A percentile compares a stretch with the other conserved stretches of the same genome.
Evolutionary conservation across 1,140 invertebrate species (phyloP).

Genomic region (Pararge aegeria): DNA sequence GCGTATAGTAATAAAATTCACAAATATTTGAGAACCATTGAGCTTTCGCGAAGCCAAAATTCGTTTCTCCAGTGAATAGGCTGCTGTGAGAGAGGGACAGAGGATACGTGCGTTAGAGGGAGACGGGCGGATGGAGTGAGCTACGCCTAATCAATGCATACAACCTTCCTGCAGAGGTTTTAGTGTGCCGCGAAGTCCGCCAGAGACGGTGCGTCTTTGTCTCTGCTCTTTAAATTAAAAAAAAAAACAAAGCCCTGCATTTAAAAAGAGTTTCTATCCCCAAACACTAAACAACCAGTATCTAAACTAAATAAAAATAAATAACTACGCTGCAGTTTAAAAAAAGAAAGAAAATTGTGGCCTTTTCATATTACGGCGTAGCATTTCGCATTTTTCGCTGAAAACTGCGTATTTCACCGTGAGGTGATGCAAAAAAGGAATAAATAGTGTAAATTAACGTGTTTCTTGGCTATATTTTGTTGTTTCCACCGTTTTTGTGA

Average conservation of each 20-base stretch:
- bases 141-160: slow-evolving; percentile 74
- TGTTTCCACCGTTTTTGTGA: slow-evolving; percentile 32
- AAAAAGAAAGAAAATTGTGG: not conserved
- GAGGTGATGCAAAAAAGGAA: not conserved
- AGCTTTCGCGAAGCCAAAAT: slow-evolving; percentile 61
- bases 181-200: slow-evolving; percentile 51
- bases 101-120: slow-evolving; percentile 29
- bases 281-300: not conserved
- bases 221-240: slow-evolving; percentile 8
- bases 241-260: slow-evolving; percentile 29
- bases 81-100: slow-evolving; percentile 38
- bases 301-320: slow-evolving; percentile 1
- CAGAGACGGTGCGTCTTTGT: slow-evolving; percentile 38
- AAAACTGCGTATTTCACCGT: not conserved
- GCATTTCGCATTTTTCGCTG: not conserved
- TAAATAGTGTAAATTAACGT: not conserved
- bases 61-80: slow-evolving; percentile 51
- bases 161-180: slow-evolving; percentile 61
- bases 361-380: not conserved
- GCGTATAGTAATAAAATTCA: slow-evolving; percentile 23
- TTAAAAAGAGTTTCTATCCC: slow-evolving; percentile 15
- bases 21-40: slow-evolving; percentile 49
- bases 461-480: slow-evolving; percentile 23
- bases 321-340: slow-evolving; percentile 12
- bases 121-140: slow-evolving; percentile 42